A percentile compares a stretch with the other conserved stretches of the same genome.
phyloP scores from a whole-genome alignment of 2,113 vertebrate genomes.

The Calidris pugnax region DNA sequence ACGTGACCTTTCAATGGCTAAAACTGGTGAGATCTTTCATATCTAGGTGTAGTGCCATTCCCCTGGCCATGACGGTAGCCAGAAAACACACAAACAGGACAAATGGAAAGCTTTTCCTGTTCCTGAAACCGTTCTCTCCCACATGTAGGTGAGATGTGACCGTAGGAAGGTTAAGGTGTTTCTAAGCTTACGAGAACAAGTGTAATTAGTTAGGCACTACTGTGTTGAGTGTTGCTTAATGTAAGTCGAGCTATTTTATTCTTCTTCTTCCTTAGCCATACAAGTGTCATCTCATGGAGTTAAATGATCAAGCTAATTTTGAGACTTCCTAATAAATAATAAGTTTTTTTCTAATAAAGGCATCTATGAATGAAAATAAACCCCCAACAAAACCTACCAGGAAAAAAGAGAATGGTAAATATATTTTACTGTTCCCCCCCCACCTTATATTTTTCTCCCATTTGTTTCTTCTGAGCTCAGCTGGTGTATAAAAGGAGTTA shows the following conservation, averaged over 20 bases:
- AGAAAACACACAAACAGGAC: background rate
- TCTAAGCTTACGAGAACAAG: background rate
- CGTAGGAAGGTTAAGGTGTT: background rate
- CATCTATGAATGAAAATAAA: background rate
- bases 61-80: accelerated
- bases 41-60: background rate
- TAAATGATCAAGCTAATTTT: background rate
- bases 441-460: background rate
- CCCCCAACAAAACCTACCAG: background rate
- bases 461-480: conserved; percentile 64
- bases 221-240: background rate
- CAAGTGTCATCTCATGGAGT: background rate
- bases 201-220: background rate
- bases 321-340: background rate
- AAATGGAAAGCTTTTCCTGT: background rate
- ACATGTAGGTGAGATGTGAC: background rate
- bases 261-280: background rate
- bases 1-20: background rate
- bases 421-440: background rate
- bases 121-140: background rate
- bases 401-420: background rate
- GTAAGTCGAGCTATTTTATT: background rate
- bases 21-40: background rate
- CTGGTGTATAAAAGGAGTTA: conserved; percentile 65
- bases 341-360: background rate